These are phyloP conservation scores for Sebastes alutus DNA, from an alignment of 2,797 vertebrate species.

Conservation along the genomic window DNA sequence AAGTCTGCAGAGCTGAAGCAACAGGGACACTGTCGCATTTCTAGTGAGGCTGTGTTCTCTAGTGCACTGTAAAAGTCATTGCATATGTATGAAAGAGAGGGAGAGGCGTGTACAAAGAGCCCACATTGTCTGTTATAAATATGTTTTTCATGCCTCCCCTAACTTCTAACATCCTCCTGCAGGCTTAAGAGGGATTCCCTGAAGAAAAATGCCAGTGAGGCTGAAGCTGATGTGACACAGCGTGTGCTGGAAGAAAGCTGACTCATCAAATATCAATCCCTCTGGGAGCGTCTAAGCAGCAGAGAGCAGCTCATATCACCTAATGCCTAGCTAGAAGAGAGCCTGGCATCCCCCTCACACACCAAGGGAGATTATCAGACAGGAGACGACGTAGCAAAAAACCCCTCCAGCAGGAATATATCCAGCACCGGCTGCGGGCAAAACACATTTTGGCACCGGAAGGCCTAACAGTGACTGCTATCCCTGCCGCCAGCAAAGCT, in stretches of 20 bases:
- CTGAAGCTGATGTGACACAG: conserved; percentile 74
- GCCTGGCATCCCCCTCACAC: background rate
- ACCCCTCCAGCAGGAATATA: conserved; percentile 39
- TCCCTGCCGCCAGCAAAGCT: conserved; percentile 21
- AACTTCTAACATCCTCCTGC: conserved; percentile 50
- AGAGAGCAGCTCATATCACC: conserved; percentile 45
- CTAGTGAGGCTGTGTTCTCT: background rate
- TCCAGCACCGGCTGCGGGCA: background rate
- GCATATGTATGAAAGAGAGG: background rate
- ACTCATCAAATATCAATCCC: conserved; percentile 70
- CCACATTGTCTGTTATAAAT: conserved; percentile 3
- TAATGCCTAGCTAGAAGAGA: conserved; percentile 53
- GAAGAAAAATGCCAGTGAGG: conserved; percentile 71
- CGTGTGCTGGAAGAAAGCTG: conserved; percentile 69
- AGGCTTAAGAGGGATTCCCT: conserved; percentile 78
- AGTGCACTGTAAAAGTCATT: background rate
- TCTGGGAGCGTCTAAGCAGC: conserved; percentile 44
- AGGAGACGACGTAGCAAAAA: conserved; percentile 21
- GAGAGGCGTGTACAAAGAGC: background rate
- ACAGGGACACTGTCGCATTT: conserved; percentile 63
- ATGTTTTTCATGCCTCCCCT: background rate
- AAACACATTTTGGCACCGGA: conserved; percentile 12
- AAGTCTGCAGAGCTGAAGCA: conserved; percentile 62
- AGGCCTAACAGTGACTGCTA: conserved; percentile 2
- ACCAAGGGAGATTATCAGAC: conserved; percentile 24